These are phyloP conservation scores for Valencia hispanica DNA, from an alignment of 2,797 vertebrate genomes.

Conservation along the genomic window DNA sequence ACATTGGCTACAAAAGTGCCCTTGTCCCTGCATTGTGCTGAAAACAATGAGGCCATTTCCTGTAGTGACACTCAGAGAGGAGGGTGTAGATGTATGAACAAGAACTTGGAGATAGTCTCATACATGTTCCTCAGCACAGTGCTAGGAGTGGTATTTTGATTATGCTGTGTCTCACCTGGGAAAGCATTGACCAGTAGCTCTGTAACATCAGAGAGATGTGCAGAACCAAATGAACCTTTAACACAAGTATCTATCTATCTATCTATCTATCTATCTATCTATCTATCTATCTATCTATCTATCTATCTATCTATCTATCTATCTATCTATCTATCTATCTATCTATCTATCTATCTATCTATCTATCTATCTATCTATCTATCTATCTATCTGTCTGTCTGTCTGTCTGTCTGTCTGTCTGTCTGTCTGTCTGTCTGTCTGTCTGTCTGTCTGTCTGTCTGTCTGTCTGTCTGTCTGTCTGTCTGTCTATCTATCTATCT, in stretches of 20 bases:
- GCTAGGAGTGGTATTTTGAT: slow-evolving; percentile 92
- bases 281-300: too few species aligned
- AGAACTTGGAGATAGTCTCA: slow-evolving; percentile 87
- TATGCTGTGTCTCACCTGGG: slow-evolving; percentile 93
- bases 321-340: too few species aligned
- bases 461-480: too few species aligned
- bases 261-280: too few species aligned
- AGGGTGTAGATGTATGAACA: slow-evolving; percentile 77
- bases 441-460: too few species aligned
- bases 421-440: too few species aligned
- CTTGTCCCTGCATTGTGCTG: slow-evolving; percentile 78
- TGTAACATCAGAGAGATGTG: slow-evolving; percentile 93
- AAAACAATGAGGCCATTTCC: slow-evolving; percentile 65
- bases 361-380: too few species aligned
- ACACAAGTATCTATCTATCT: slow-evolving; percentile 82
- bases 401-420: too few species aligned
- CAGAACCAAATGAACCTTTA: slow-evolving; percentile 95
- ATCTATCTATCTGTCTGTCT: too few species aligned
- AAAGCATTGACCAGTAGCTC: slow-evolving; percentile 89
- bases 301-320: too few species aligned
- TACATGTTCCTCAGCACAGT: slow-evolving; percentile 93
- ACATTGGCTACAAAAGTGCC: slow-evolving; percentile 57
- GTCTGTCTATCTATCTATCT: too few species aligned
- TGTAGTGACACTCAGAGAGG: slow-evolving; percentile 64
- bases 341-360: too few species aligned